Evolutionary conservation across 2,888 invertebrate genomes (phyloP), one percentile per base, ranked within the genome.

Genomic region (Hyposoter didymator): DNA sequence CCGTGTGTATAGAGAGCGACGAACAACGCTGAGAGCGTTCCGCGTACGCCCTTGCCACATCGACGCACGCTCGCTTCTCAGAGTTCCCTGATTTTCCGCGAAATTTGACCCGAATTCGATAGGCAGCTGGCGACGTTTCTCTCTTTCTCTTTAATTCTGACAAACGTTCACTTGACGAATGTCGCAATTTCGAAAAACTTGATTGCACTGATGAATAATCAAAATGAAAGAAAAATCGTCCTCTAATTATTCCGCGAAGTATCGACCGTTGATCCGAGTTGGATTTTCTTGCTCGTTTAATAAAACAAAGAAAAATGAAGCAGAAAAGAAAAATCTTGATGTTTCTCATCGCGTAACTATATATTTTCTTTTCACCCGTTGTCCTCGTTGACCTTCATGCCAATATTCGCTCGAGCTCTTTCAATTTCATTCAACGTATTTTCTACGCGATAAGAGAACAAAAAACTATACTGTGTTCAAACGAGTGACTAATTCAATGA

Each of bases 381-480:
- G n/a, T 75, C 49, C 67, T 67, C 67, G 17, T 28, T 19, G 39
- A 67, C 76, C 28, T 55, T 66, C 6, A 64, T 47, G 32, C 62
- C 72, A 70, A 72, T 32, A 19, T 67, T 73, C 66, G 72, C 59
- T 80, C 70, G 72, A 70, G 64, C 80, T 72, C 81, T 76, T 19
- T 64, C 74, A 76, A 64, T 81, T 76, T 78, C 75, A 82, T 74
- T 86, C 64, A 85, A 87, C 86, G 87, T 88, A 88, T 89, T 89
- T 88, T 89, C 87, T 89, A 89, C 81, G 87, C 87, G 83, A 87
- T 82, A 81, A 78, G 69, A 86, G 62, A 75, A 73, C 78, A 64
- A 72, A 80, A 87, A 90, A 89, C 87, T 88, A 75, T 87, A 89
- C 86, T 90, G 90, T 91, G 90, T 91, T 91, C 90, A 90, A 88